These are phyloP conservation scores for Arenaria interpres DNA, from an alignment of 2,113 vertebrate genomes.

Conservation along the genomic window DNA sequence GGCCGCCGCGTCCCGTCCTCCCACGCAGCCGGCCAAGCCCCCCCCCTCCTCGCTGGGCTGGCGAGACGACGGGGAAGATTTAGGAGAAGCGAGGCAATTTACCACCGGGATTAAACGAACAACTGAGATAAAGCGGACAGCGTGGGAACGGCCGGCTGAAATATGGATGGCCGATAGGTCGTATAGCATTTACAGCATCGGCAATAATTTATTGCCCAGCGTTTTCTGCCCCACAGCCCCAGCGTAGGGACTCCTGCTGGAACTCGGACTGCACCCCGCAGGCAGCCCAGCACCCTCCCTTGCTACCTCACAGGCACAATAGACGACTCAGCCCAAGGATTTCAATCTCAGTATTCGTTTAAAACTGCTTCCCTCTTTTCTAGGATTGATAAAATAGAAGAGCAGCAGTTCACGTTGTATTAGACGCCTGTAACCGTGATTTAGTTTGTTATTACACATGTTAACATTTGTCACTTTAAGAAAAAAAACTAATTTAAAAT, in stretches of 20 bases:
- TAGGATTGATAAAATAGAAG: not conserved
- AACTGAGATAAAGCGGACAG: not conserved
- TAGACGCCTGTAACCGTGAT: not conserved
- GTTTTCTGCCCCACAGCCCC: not conserved
- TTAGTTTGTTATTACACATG: accelerated
- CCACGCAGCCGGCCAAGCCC: not conserved
- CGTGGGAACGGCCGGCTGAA: not conserved
- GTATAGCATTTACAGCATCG: accelerated
- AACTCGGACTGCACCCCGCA: accelerated
- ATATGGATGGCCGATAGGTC: not conserved
- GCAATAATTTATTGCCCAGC: accelerated
- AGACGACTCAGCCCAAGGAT: not conserved
- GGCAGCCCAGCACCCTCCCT: accelerated
- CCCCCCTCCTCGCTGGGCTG: not conserved
- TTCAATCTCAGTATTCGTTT: not conserved
- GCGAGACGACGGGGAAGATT: not conserved
- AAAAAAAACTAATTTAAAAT: not conserved
- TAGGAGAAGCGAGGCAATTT: not conserved
- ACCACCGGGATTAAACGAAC: not conserved
- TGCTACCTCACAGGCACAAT: accelerated
- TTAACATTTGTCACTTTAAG: not conserved
- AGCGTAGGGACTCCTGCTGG: accelerated
- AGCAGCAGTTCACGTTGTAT: not conserved
- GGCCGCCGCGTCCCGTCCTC: not conserved
- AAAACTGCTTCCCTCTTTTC: not conserved